A percentile compares a stretch with the other conserved stretches of the same genome.
Evolutionary conservation across 2,797 vertebrate genomes (phyloP).

Genomic region (Spondyliosoma cantharus): DNA sequence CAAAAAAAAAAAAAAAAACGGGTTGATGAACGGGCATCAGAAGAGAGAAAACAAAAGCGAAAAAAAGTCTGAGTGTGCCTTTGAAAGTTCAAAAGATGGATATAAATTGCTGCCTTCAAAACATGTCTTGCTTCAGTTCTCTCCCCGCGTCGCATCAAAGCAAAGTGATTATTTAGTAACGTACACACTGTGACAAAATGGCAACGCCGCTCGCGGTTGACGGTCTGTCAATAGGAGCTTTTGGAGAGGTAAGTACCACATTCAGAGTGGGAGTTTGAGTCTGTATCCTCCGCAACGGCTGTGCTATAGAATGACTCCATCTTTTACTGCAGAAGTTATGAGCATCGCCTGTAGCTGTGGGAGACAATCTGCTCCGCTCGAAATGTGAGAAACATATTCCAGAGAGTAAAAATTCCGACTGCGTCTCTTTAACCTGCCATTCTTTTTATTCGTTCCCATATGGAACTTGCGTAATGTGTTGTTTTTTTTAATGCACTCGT

Average conservation of each 20-base stretch:
- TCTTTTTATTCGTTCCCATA: constrained; percentile 46
- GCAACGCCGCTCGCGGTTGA: constrained; percentile 46
- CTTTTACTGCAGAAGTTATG: constrained; percentile 30
- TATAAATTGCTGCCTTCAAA: constrained; percentile 61
- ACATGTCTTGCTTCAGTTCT: constrained; percentile 38
- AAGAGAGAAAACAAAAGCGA: constrained; percentile 45
- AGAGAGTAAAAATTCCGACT: constrained; percentile 52
- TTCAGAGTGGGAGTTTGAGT: constrained; percentile 10
- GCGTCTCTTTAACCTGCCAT: constrained; percentile 44
- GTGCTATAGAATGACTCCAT: constrained; percentile 30
- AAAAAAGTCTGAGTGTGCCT: constrained; percentile 27
- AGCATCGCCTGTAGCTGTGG: constrained; percentile 32
- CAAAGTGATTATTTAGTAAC: constrained; percentile 44
- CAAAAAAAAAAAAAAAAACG: constrained; percentile 23
- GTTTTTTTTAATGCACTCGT: constrained; percentile 25
- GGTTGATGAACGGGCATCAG: constrained; percentile 35
- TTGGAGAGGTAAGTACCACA: constrained; percentile 24
- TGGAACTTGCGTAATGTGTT: not conserved
- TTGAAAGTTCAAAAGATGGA: constrained; percentile 58
- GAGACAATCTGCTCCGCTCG: constrained; percentile 27
- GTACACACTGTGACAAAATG: constrained; percentile 48
- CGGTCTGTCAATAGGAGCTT: constrained; percentile 40
- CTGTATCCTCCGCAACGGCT: constrained; percentile 24
- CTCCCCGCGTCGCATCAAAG: constrained; percentile 48
- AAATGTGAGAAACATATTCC: constrained; percentile 37